phyloP scores from a whole-genome alignment of 1,140 invertebrate genomes.

The Zaprionus inermis region DNA sequence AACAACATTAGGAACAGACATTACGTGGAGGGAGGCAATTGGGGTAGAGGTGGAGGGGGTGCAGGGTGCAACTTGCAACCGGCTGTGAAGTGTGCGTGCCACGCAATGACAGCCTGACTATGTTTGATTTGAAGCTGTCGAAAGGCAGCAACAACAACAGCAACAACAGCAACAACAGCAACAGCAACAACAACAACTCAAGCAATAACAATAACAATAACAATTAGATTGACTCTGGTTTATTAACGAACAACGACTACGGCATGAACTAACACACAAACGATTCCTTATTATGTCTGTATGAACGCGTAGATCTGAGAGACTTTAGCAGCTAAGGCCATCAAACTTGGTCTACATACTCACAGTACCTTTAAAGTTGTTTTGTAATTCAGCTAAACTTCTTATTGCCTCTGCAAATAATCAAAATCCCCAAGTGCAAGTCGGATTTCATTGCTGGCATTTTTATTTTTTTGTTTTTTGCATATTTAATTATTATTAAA shows the following conservation, averaged over 20 bases:
- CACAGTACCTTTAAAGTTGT: too few relatives aligned
- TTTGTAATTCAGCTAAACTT: too few relatives aligned
- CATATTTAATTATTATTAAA: too few relatives aligned
- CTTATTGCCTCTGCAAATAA: too few relatives aligned
- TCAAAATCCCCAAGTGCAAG: too few relatives aligned
- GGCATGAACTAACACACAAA: neutral
- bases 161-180: constrained; percentile 23
- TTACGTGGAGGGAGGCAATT: neutral
- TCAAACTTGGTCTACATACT: too few relatives aligned
- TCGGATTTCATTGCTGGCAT: too few relatives aligned
- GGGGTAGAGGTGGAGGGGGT: neutral
- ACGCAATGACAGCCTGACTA: constrained; percentile 66
- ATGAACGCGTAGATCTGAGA: too few relatives aligned
- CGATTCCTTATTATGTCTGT: too few relatives aligned
- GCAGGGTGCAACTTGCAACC: constrained; percentile 7
- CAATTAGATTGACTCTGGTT: neutral
- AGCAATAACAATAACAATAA: neutral
- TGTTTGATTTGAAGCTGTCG: constrained; percentile 75
- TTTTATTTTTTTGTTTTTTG: too few relatives aligned
- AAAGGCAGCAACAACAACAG: constrained; percentile 45
- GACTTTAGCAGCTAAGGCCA: too few relatives aligned
- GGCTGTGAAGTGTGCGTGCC: constrained; percentile 52
- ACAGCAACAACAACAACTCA: constrained; percentile 21
- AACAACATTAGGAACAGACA: constrained; percentile 5
- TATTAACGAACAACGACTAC: neutral